Evolutionary conservation across 2,888 invertebrate genomes (phyloP), one percentile per base, ranked within the genome.

Genomic region (Ectemnius continuus): DNA sequence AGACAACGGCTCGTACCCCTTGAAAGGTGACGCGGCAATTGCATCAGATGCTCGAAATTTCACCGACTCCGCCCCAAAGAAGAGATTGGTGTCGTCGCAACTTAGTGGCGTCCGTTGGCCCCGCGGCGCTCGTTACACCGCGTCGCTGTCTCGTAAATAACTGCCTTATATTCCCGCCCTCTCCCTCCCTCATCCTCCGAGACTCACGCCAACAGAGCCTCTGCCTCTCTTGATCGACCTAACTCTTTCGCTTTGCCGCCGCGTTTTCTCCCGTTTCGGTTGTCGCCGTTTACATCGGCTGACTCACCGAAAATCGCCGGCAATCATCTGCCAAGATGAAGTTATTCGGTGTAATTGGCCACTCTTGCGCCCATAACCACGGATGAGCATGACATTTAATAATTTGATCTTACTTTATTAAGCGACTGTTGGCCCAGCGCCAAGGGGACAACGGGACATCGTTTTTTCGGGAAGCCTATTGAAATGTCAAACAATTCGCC

Each of bases 61-160:
- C 88, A 86, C 5, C 84, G 85, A 85, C 81, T 81, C 82, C 84
- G 78, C 78, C 83, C 52, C 5, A 14, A 52, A 75, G 85, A 85
- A 87, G 82, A 82, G 84, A 87, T 86, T 83, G 86, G 85, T 86
- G 85, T 86, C 86, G 86, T 84, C 5, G 86, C 80, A 84, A 83
- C 83, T 87, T 84, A 83, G 36, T 36, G 85, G 78, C 85, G 86
- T 85, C 83, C 82, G 82, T 83, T 85, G 87, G 85, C 84, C 85
- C 84, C 86, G 16, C n/a, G 80, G 79, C 82, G 85, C 88, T 88
- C 87, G 88, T 88, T 88, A 88, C 85, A 82, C 82, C 80, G 83
- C 83, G 83, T 75, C 82, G 84, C 88, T 88, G 88, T 86, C 88
- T 88, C 88, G 87, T 88, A 88, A 88, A 88, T 88, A 87, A 88